These are phyloP conservation scores for Oncopodura yosiiana DNA, from an alignment of 1,140 invertebrate species.

Conservation along the genomic window DNA sequence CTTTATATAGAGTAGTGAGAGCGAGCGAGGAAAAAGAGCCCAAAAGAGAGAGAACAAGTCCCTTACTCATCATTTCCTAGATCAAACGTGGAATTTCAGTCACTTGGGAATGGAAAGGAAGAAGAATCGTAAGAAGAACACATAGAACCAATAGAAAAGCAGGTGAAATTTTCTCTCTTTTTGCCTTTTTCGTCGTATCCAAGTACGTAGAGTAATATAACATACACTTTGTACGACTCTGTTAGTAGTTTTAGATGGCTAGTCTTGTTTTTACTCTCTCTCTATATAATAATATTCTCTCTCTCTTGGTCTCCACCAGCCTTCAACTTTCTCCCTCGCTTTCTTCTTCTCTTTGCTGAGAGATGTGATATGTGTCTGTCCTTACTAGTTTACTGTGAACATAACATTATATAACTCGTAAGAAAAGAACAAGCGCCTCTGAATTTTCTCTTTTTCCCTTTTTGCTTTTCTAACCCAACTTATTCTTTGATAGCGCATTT, in stretches of 20 bases:
- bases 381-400: background rate
- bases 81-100: conserved; percentile 26
- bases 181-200: too few species aligned
- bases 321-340: background rate
- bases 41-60: conserved; percentile 24
- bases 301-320: background rate
- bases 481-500: too few species aligned
- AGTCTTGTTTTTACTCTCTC: too few species aligned
- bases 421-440: too few species aligned
- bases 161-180: conserved; percentile 24
- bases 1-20: too few species aligned
- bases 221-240: too few species aligned
- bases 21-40: background rate
- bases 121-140: too few species aligned
- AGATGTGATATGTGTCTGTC: background rate
- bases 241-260: too few species aligned
- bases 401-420: background rate
- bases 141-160: conserved; percentile 25
- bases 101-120: conserved; percentile 20
- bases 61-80: conserved; percentile 34
- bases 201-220: too few species aligned
- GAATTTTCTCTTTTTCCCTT: too few species aligned
- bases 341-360: background rate
- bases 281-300: too few species aligned
- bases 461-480: too few species aligned